These are phyloP conservation scores for Macrosiphum euphorbiae DNA, from an alignment of 2,888 invertebrate species.

Conservation along the genomic window DNA sequence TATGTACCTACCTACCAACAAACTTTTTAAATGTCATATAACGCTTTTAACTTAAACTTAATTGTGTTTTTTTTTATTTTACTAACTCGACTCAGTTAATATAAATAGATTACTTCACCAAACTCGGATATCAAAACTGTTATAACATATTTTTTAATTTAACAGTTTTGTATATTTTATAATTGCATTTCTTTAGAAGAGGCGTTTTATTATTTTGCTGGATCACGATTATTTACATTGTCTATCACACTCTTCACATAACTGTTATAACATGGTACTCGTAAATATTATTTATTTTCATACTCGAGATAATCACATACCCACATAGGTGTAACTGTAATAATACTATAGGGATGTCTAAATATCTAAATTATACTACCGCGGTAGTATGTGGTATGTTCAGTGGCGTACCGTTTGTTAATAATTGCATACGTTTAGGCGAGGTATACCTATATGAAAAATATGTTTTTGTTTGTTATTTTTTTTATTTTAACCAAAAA, in stretches of 20 bases:
- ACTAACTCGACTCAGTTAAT: background rate
- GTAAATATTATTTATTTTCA: background rate
- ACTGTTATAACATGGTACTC: background rate
- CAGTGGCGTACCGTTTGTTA: background rate
- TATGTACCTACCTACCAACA: background rate
- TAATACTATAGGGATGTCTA: background rate
- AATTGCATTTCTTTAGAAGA: background rate
- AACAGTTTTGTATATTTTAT: background rate
- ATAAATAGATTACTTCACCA: background rate
- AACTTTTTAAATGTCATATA: constrained; percentile 5
- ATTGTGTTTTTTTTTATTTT: background rate
- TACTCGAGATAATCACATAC: background rate
- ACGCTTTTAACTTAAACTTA: background rate
- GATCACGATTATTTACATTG: constrained; percentile 12
- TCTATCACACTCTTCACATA: background rate
- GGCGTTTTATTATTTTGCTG: background rate
- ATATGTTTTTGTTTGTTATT: background rate
- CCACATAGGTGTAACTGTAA: background rate
- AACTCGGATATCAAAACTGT: background rate
- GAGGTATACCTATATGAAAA: background rate
- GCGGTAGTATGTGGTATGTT: background rate
- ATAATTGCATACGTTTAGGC: background rate
- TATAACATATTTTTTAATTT: background rate
- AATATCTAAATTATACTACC: background rate
- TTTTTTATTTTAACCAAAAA: background rate